A percentile compares a stretch with the other conserved stretches of the same genome.
Evolutionary conservation across 2,888 invertebrate genomes (phyloP).

Genomic region (Drosophila monieri): DNA sequence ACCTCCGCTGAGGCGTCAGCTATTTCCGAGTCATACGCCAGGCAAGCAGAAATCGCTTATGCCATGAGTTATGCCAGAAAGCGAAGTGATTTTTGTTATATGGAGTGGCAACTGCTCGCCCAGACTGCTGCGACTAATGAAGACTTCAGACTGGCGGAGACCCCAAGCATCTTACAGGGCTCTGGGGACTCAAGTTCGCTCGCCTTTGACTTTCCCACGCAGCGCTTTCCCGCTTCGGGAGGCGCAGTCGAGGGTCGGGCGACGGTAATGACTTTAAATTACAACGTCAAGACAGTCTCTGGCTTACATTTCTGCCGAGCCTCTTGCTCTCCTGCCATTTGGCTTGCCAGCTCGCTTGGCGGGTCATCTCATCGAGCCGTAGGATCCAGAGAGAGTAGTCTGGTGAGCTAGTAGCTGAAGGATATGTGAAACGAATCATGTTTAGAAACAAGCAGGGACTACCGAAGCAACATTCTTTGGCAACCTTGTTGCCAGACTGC

Average conservation of each 20-base stretch:
- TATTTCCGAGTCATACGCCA: conserved; percentile 28
- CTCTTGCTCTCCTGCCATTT: neutral
- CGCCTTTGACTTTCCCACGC: conserved; percentile 63
- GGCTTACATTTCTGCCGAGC: conserved; percentile 18
- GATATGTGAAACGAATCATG: too few species aligned
- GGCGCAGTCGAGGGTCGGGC: neutral
- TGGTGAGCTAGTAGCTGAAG: too few species aligned
- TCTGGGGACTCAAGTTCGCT: conserved; percentile 22
- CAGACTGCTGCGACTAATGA: conserved; percentile 28
- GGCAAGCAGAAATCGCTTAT: conserved; percentile 52
- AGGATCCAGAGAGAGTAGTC: too few species aligned
- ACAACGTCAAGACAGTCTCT: conserved; percentile 67
- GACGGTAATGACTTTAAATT: conserved; percentile 65
- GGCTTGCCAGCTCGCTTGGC: neutral
- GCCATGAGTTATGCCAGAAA: conserved; percentile 47
- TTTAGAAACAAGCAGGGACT: too few species aligned
- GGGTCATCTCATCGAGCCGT: too few species aligned
- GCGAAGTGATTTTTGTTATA: conserved; percentile 2
- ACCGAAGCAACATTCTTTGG: conserved; percentile 9
- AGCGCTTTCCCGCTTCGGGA: conserved; percentile 35
- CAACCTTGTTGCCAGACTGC: conserved; percentile 27
- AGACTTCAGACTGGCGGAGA: conserved; percentile 19
- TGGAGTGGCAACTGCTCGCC: conserved; percentile 49
- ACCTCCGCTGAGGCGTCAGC: conserved; percentile 37
- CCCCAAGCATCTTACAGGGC: conserved; percentile 1